Evolutionary conservation across 2,888 invertebrate species (phyloP).

Genomic region (Agrypnus murinus): DNA sequence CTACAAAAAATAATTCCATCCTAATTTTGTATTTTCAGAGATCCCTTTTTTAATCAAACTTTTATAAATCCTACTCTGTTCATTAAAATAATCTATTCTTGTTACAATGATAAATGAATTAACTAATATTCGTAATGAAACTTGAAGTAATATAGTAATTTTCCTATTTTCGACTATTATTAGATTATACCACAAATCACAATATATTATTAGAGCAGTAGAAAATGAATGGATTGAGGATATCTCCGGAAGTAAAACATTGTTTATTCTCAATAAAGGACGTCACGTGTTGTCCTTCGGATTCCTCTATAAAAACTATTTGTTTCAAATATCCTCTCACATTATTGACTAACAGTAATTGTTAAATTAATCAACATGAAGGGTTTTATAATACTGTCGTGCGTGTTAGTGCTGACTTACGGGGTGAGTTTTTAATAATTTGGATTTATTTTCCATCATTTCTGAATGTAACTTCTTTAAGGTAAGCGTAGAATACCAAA

Average conservation of each 20-base stretch:
- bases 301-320: slow-evolving; percentile 27
- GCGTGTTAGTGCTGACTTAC: slow-evolving; percentile 8
- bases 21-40: too few species aligned
- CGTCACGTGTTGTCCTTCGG: slow-evolving; percentile 28
- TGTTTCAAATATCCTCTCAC: background rate
- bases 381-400: slow-evolving; percentile 11
- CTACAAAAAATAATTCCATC: too few species aligned
- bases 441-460: too few species aligned
- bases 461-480: slow-evolving; percentile 20
- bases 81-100: too few species aligned
- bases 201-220: slow-evolving; percentile 5
- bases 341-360: background rate
- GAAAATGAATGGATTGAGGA: background rate
- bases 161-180: background rate
- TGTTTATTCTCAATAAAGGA: slow-evolving; percentile 74
- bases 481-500: slow-evolving; percentile 30
- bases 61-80: too few species aligned
- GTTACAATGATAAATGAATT: too few species aligned
- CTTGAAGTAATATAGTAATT: too few species aligned
- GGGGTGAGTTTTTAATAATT: slow-evolving; percentile 27
- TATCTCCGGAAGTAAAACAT: background rate
- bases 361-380: slow-evolving; percentile 25
- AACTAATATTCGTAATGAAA: too few species aligned
- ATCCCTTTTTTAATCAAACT: too few species aligned
- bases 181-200: background rate